Conservation (phyloP, 2,888 invertebrate species). For the Chrysotoxum bicinctum region DNA sequence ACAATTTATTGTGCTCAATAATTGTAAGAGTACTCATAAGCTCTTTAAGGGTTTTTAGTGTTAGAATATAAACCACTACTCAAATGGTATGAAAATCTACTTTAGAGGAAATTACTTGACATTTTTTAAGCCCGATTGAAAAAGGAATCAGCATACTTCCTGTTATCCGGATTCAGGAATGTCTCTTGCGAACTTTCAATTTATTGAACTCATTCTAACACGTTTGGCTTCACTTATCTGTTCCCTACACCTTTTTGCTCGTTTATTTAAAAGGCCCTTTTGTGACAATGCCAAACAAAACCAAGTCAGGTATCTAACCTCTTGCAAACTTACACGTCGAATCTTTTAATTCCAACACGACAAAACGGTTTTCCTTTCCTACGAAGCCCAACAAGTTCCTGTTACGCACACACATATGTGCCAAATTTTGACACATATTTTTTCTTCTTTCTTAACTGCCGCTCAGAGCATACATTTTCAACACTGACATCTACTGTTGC, state of each 20-base stretch:
- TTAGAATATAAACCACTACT: no score
- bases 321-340: slow-evolving; percentile 6
- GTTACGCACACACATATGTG: slow-evolving; percentile 3
- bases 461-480: slow-evolving; percentile 42
- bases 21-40: no score
- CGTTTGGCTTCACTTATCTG: not conserved
- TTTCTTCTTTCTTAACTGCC: slow-evolving; percentile 11
- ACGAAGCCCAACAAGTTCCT: not conserved
- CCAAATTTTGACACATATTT: slow-evolving; percentile 17
- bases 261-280: not conserved
- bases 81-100: no score
- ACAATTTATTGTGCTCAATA: no score
- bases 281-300: not conserved
- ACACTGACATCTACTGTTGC: slow-evolving; percentile 56
- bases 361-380: not conserved
- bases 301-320: not conserved
- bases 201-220: slow-evolving; percentile 3
- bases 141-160: not conserved
- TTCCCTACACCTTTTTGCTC: not conserved
- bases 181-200: not conserved
- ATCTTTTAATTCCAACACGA: slow-evolving; percentile 26
- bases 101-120: no score
- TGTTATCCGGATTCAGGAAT: not conserved
- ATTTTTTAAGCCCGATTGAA: not conserved
- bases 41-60: no score